These are phyloP conservation scores for Nezara viridula DNA, from an alignment of 2,888 invertebrate genomes.

Conservation along the genomic window DNA sequence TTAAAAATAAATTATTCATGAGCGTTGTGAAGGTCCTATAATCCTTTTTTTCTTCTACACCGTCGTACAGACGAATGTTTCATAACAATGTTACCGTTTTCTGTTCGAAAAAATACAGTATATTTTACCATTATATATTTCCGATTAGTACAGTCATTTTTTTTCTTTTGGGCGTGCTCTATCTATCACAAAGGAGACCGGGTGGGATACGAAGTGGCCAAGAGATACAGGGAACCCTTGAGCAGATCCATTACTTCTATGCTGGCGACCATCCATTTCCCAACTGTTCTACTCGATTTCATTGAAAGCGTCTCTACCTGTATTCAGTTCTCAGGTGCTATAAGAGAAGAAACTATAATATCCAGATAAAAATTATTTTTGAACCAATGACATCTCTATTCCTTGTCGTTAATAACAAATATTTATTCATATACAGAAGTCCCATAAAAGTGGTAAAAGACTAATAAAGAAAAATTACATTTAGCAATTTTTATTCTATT, in stretches of 20 bases:
- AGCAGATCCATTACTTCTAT: constrained; percentile 4
- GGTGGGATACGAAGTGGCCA: not conserved
- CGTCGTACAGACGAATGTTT: no score
- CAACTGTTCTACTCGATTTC: constrained; percentile 21
- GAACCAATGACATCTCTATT: not conserved
- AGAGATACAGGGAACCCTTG: not conserved
- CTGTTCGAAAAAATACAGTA: no score
- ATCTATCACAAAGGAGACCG: not conserved
- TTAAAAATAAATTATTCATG: no score
- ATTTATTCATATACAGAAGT: not conserved
- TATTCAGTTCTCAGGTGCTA: not conserved
- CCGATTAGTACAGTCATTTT: not conserved
- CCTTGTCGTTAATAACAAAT: not conserved
- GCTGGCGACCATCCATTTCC: constrained; percentile 7
- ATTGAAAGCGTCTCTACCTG: not conserved
- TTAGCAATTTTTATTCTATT: no score
- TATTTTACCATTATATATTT: not conserved
- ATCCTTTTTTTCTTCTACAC: no score
- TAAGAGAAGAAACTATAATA: not conserved
- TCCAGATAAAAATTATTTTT: not conserved
- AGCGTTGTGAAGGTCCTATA: no score
- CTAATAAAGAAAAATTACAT: no score
- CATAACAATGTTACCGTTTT: no score
- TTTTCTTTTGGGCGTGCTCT: not conserved
- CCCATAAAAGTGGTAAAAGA: no score